These are phyloP conservation scores for Cabera pusaria DNA, from an alignment of 2,888 invertebrate species.

Conservation along the genomic window DNA sequence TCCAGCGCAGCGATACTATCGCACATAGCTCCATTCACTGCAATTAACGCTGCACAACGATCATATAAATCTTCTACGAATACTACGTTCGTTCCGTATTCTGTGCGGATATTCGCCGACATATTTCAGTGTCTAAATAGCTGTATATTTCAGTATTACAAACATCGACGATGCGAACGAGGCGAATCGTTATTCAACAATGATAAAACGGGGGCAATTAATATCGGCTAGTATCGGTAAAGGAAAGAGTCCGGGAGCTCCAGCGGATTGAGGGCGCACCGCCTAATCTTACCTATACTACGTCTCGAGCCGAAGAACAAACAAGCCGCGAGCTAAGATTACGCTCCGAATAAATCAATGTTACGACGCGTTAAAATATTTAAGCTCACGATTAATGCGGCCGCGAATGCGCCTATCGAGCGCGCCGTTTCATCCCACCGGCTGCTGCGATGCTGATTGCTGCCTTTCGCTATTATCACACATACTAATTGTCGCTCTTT, in stretches of 20 bases:
- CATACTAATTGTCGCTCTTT: too few relatives aligned
- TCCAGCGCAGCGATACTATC: slow-evolving; percentile 69
- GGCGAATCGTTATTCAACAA: slow-evolving; percentile 17
- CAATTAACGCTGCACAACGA: slow-evolving; percentile 80
- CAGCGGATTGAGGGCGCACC: slow-evolving; percentile 55
- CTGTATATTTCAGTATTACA: slow-evolving; percentile 26
- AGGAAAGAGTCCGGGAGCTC: slow-evolving; percentile 47
- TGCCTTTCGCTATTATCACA: slow-evolving; percentile 16
- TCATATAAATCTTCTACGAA: slow-evolving; percentile 77
- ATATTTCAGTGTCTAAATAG: slow-evolving; percentile 38
- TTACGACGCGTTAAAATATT: slow-evolving; percentile 83
- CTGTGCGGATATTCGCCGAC: slow-evolving; percentile 49
- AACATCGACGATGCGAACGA: slow-evolving; percentile 32
- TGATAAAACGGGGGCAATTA: slow-evolving; percentile 50
- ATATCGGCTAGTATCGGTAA: slow-evolving; percentile 49
- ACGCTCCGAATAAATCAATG: slow-evolving; percentile 81
- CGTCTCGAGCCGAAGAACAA: slow-evolving; percentile 78
- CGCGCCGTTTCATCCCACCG: slow-evolving; percentile 38
- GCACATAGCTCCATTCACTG: slow-evolving; percentile 72
- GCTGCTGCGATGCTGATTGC: slow-evolving; percentile 26
- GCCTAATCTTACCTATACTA: slow-evolving; percentile 77
- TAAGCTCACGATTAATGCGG: slow-evolving; percentile 80
- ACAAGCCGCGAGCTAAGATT: slow-evolving; percentile 80
- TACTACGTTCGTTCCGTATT: slow-evolving; percentile 63
- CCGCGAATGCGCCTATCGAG: slow-evolving; percentile 65